Conservation (phyloP, 2,888 invertebrate genomes). For the Lepas anatifera region DNA sequence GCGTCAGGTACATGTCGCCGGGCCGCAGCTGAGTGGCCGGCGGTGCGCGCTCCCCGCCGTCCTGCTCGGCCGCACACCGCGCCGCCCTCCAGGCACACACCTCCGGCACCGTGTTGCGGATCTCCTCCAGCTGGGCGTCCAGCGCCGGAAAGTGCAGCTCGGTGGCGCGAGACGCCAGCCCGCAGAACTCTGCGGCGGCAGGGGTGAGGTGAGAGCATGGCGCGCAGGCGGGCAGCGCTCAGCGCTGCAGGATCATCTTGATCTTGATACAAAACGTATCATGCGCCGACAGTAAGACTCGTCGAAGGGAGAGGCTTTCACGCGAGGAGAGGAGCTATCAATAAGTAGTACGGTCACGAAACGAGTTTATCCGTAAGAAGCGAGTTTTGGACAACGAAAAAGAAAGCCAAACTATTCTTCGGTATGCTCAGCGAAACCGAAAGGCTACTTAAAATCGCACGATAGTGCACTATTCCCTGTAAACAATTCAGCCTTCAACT, state of each 20-base stretch:
- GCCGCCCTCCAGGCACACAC: conserved; percentile 29
- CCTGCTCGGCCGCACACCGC: conserved; percentile 14
- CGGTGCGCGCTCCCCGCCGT: not conserved
- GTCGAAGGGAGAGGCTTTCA: not conserved
- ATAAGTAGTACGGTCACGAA: no score
- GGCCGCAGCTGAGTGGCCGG: conserved; percentile 45
- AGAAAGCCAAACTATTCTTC: no score
- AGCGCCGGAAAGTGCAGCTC: conserved; percentile 89
- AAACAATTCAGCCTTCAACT: no score
- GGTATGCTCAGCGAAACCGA: no score
- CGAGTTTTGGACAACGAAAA: no score
- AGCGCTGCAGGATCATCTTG: no score
- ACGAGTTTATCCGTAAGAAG: no score
- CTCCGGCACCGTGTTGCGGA: conserved; percentile 42
- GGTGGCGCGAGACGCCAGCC: conserved; percentile 62
- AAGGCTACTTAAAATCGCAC: no score
- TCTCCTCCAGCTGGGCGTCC: conserved; percentile 68
- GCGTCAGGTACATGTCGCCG: conserved; percentile 73
- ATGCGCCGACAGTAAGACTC: not conserved
- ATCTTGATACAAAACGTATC: no score
- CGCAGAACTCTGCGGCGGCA: conserved; percentile 52
- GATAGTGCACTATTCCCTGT: no score
- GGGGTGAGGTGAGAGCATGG: not conserved
- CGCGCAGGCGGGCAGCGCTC: not conserved
- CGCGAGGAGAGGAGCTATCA: no score